phyloP scores from a whole-genome alignment of 2,888 invertebrate genomes.

The Trachelus troglodyta region DNA sequence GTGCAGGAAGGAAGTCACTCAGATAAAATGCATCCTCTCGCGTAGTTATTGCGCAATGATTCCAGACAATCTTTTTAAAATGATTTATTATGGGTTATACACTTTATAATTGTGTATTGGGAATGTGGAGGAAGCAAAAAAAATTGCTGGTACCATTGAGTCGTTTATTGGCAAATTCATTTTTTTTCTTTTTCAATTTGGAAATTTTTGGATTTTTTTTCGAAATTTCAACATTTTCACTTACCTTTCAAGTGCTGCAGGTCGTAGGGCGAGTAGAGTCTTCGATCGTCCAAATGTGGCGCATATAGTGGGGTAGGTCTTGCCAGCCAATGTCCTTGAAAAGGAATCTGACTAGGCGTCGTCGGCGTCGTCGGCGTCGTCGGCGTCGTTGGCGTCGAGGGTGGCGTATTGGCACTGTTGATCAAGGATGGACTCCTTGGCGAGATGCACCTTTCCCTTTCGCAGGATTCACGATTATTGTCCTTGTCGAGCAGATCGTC shows the following conservation, averaged over 20 bases:
- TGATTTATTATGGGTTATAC: not conserved
- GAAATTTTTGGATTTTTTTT: not conserved
- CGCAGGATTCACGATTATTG: slow-evolving; percentile 10
- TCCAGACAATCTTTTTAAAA: not conserved
- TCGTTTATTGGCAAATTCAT: not conserved
- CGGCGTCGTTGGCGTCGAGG: slow-evolving; percentile 10
- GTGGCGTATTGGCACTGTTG: slow-evolving; percentile 6
- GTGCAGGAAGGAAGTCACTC: slow-evolving; percentile 15
- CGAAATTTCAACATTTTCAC: not conserved
- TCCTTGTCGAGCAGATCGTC: slow-evolving; percentile 14
- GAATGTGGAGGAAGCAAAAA: not conserved
- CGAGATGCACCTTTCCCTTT: slow-evolving; percentile 11
- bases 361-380: slow-evolving; percentile 15
- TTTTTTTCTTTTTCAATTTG: not conserved
- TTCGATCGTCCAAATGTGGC: slow-evolving; percentile 14
- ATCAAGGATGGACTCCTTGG: not conserved
- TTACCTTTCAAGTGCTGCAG: slow-evolving; percentile 14
- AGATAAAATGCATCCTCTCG: slow-evolving; percentile 15
- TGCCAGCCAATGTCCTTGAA: slow-evolving; percentile 18
- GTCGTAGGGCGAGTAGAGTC: slow-evolving; percentile 14
- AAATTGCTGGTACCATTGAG: not conserved
- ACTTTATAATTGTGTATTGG: not conserved
- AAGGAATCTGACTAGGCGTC: slow-evolving; percentile 9
- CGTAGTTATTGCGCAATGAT: not conserved
- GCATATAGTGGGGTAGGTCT: slow-evolving; percentile 19